Evolutionary conservation across 2,888 invertebrate genomes (phyloP).

Genomic region (Aethes cnicana): DNA sequence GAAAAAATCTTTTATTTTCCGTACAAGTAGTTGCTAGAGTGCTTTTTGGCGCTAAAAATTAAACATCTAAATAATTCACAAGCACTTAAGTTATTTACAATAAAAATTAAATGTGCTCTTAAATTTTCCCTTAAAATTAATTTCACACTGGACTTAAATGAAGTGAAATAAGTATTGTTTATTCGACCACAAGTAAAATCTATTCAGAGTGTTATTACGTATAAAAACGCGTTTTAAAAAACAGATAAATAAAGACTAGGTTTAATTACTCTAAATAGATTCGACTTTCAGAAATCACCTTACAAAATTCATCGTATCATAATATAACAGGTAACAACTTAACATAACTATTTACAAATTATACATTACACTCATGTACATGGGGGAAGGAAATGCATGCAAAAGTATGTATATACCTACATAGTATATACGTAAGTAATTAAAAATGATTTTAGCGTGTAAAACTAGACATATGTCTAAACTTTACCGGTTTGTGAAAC

Average conservation of each 20-base stretch:
- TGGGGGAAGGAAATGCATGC: constrained; percentile 57
- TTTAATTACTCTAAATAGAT: constrained; percentile 57
- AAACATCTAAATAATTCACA: constrained; percentile 12
- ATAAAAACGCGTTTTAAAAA: constrained; percentile 43
- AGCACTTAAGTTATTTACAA: constrained; percentile 22
- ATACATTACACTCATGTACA: constrained; percentile 47
- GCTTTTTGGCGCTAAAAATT: constrained; percentile 5
- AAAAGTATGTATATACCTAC: constrained; percentile 34
- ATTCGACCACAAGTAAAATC: constrained; percentile 62
- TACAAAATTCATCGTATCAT: constrained; percentile 29
- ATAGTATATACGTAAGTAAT: not conserved
- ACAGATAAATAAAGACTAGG: constrained; percentile 72
- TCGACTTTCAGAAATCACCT: constrained; percentile 55
- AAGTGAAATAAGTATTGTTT: constrained; percentile 20
- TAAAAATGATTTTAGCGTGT: constrained; percentile 6
- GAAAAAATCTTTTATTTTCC: no score
- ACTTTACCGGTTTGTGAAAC: no score
- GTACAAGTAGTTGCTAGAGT: no score
- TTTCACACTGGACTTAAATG: constrained; percentile 19
- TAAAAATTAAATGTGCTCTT: constrained; percentile 9
- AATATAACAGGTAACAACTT: constrained; percentile 67
- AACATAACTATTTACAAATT: constrained; percentile 56
- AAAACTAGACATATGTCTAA: not conserved
- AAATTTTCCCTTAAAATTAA: constrained; percentile 18
- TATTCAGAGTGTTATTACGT: constrained; percentile 51